phyloP scores from a whole-genome alignment of 2,113 vertebrate species.

The Pituophis catenifer region DNA sequence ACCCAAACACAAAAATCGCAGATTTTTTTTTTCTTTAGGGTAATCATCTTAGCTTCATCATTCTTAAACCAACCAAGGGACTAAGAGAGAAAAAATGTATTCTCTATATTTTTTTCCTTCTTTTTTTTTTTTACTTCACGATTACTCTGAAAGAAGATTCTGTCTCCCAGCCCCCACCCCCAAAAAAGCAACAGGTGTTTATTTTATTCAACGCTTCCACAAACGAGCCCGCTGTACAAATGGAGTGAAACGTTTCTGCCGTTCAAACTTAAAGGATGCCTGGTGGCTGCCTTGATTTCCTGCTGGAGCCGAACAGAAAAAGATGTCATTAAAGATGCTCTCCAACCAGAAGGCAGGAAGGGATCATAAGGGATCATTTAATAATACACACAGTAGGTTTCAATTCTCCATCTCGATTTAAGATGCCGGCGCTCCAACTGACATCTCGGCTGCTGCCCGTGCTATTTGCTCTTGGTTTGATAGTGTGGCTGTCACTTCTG shows the following conservation, averaged over 20 bases:
- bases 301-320: slow-evolving; percentile 22
- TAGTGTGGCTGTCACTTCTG: slow-evolving; percentile 51
- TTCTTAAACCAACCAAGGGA: background rate
- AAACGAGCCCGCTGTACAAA: accelerated
- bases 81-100: background rate
- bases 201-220: slow-evolving; percentile 24
- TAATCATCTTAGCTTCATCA: background rate
- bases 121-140: background rate
- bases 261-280: background rate
- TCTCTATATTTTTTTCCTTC: background rate
- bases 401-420: slow-evolving; percentile 29
- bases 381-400: slow-evolving; percentile 14
- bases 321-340: slow-evolving; percentile 36
- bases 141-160: background rate
- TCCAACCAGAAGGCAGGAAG: too few species aligned
- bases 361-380: background rate
- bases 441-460: background rate
- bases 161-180: background rate
- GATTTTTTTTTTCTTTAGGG: background rate
- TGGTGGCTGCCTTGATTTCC: background rate
- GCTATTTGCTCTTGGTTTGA: slow-evolving; percentile 52
- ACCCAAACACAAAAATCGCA: background rate
- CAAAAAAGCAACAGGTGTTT: slow-evolving; percentile 16
- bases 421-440: slow-evolving; percentile 38
- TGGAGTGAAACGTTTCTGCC: background rate